Base-by-base conservation (phyloP, 2,888 invertebrate genomes). In the Hydropsyche betteni region DNA sequence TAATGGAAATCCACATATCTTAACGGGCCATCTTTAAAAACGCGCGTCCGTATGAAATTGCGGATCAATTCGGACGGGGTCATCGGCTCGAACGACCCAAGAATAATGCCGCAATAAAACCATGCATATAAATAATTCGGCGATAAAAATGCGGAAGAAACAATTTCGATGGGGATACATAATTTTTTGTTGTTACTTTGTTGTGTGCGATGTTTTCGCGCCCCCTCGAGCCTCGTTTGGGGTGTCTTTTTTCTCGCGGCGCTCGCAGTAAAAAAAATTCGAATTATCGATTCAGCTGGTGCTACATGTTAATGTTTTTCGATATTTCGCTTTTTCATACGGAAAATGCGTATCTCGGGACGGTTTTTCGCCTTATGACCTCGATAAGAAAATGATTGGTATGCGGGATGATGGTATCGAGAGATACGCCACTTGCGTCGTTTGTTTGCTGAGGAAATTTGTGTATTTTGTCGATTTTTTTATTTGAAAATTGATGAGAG, bases 31-130 rank as follows among this genome's bases (percentile, higher is more conserved):
- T 64, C 36, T 64, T 36, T 16, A 61, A 53, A 61, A 61, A 24
- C 10, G 61, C 16, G 8, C 8, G 33, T 24, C 5, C 33, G 53
- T 14, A 53, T 53, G 14, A 55, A 61, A 61, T 24, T 16, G 61
- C n/a, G 61, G 61, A 61, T 61, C 61, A 61, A 61, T 61, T 61
- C 33, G 33, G 64, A 64, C 24, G 36, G 64, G 61, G 36, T 33
- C 24, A 64, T 33, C 33, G 64, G 64, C 10, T 36, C 64, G 36
- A 64, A 64, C 64, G 36, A 64, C 34, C 34, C 34, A 34, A 12
- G 64, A 64, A 64, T 24, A 64, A 64, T 36, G 36, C n/a, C 36
- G 64, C n/a, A 36, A 64, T 33, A 64, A 34, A 64, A 36, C 34
- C 7, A 61, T 61, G 24, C 14, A 58, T 24, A 58, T 16, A 58